Percentiles rank a stretch among this genome's conserved stretches.
Conservation (phyloP, 2,797 vertebrate species). For the Pseudopleuronectes americanus region DNA sequence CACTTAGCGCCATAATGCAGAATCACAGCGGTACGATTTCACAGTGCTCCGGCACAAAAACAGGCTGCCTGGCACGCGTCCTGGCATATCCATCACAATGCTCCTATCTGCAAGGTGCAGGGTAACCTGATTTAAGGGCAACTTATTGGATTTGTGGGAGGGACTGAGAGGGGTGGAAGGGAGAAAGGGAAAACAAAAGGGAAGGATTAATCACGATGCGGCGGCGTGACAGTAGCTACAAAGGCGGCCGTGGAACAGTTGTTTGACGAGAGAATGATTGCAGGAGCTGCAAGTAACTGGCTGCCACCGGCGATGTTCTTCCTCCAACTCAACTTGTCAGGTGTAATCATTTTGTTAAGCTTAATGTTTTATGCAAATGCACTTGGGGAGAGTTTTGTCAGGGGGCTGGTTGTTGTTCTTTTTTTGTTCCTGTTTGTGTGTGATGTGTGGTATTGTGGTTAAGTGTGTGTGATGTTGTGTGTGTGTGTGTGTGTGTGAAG, state of each 20-base stretch:
- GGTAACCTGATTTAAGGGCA: conserved; percentile 87
- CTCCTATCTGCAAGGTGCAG: conserved; percentile 87
- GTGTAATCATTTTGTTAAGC: conserved; percentile 89
- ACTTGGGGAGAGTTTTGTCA: conserved; percentile 83
- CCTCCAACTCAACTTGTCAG: conserved; percentile 88
- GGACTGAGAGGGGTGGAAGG: conserved; percentile 80
- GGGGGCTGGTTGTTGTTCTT: conserved; percentile 67
- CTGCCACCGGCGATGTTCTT: conserved; percentile 86
- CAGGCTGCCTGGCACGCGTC: conserved; percentile 78
- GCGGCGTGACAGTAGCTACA: conserved; percentile 81
- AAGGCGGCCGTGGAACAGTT: conserved; percentile 82
- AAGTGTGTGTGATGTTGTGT: conserved; percentile 56
- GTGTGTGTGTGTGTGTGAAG: conserved; percentile 44
- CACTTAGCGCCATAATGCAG: conserved; percentile 85
- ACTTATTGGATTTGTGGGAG: conserved; percentile 88
- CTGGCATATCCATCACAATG: conserved; percentile 85
- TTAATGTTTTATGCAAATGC: conserved; percentile 90
- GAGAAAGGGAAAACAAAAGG: conserved; percentile 83
- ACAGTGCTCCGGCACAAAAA: conserved; percentile 78
- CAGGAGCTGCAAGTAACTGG: conserved; percentile 82
- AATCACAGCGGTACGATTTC: conserved; percentile 85
- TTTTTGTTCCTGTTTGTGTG: conserved; percentile 62
- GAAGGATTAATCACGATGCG: conserved; percentile 83
- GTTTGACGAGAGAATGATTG: conserved; percentile 85
- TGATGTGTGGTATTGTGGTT: conserved; percentile 53